phyloP scores from a whole-genome alignment of 1,140 invertebrate genomes.

The Tetramorium simillimum region DNA sequence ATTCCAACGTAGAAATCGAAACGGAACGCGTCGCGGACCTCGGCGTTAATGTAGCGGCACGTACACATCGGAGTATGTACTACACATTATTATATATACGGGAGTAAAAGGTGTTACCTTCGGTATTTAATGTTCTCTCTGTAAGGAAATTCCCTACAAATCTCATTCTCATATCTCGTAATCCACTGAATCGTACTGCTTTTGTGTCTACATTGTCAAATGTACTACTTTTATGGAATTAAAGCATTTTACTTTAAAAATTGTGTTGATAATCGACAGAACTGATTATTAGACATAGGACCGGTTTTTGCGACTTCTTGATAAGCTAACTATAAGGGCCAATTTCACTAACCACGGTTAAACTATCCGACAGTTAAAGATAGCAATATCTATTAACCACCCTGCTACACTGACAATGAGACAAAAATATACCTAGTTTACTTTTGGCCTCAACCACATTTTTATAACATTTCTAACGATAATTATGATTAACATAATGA shows the following conservation, averaged over 20 bases:
- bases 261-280: background rate
- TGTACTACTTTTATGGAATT: background rate
- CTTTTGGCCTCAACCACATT: too few species aligned
- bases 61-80: slow-evolving; percentile 1
- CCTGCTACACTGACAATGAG: too few species aligned
- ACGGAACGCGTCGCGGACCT: slow-evolving; percentile 52
- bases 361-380: too few species aligned
- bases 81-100: slow-evolving; percentile 40
- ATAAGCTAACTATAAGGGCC: too few species aligned
- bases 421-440: too few species aligned
- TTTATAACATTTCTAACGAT: too few species aligned
- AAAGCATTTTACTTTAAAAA: background rate
- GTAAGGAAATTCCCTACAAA: slow-evolving; percentile 56
- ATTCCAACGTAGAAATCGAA: slow-evolving; percentile 69
- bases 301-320: too few species aligned
- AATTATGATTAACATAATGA: too few species aligned
- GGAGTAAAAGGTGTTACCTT: slow-evolving; percentile 71
- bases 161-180: slow-evolving; percentile 37
- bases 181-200: slow-evolving; percentile 13
- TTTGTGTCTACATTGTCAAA: slow-evolving; percentile 10
- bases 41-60: slow-evolving; percentile 60
- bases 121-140: slow-evolving; percentile 63
- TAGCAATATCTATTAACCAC: too few species aligned
- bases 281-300: too few species aligned
- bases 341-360: too few species aligned